Conservation (phyloP, 2,113 vertebrate genomes). For the Chaetorhynchus papuensis region DNA sequence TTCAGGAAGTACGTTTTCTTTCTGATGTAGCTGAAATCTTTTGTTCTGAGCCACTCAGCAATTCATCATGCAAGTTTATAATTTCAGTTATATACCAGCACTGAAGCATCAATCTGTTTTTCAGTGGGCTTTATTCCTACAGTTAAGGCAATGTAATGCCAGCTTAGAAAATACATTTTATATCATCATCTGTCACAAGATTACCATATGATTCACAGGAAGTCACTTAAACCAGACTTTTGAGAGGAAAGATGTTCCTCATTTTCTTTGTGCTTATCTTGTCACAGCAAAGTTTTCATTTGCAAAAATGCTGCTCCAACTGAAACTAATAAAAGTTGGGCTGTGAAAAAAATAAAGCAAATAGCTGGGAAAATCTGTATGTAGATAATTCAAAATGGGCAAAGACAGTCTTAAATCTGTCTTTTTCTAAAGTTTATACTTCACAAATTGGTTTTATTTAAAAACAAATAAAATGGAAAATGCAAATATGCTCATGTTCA, state of each 20-base stretch:
- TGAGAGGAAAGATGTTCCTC: slow-evolving; percentile 6
- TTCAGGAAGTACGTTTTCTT: not conserved
- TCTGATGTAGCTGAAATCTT: not conserved
- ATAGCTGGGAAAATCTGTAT: not conserved
- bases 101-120: slow-evolving; percentile 22
- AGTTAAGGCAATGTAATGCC: not conserved
- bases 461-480: slow-evolving; percentile 2
- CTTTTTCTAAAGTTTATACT: not conserved
- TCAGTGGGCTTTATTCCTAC: not conserved
- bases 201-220: slow-evolving; percentile 22
- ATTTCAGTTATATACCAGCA: not conserved
- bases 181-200: slow-evolving; percentile 27
- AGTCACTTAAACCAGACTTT: slow-evolving; percentile 19
- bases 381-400: not conserved
- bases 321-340: not conserved
- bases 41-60: not conserved
- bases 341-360: not conserved
- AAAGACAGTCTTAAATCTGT: not conserved
- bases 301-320: not conserved
- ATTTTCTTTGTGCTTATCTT: slow-evolving; percentile 5
- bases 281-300: slow-evolving; percentile 11
- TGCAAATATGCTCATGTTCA: not conserved
- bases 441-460: not conserved
- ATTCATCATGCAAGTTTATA: slow-evolving; percentile 6
- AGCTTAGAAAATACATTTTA: not conserved